Conservation (phyloP, 2,113 vertebrate species). For the Etheostoma cragini region DNA sequence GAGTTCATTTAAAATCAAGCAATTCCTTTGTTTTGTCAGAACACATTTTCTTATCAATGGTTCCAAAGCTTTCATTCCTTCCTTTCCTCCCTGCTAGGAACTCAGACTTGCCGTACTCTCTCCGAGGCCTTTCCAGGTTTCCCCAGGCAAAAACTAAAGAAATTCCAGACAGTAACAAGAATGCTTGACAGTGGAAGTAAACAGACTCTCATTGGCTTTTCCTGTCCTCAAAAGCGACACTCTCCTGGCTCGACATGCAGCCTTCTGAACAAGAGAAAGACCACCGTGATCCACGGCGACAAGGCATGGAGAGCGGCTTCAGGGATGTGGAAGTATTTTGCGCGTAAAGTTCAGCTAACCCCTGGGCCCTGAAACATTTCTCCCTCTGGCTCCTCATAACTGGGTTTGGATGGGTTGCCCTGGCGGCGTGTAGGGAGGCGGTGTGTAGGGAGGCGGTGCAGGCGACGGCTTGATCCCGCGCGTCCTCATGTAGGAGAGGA, state of each 20-base stretch:
- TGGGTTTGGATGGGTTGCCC: slow-evolving; percentile 91
- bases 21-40: slow-evolving; percentile 66
- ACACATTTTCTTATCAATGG: slow-evolving; percentile 63
- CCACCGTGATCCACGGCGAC: slow-evolving; percentile 39
- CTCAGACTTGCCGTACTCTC: not conserved
- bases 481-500: slow-evolving; percentile 97
- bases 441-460: slow-evolving; percentile 94
- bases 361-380: slow-evolving; percentile 19
- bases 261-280: slow-evolving; percentile 65
- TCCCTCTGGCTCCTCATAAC: slow-evolving; percentile 84
- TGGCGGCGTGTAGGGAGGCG: slow-evolving; percentile 94
- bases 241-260: slow-evolving; percentile 51
- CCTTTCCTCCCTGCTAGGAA: not conserved
- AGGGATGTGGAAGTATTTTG: slow-evolving; percentile 68
- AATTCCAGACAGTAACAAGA: slow-evolving; percentile 82
- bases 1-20: slow-evolving; percentile 59
- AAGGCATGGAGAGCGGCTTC: slow-evolving; percentile 66
- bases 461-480: slow-evolving; percentile 96
- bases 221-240: slow-evolving; percentile 51
- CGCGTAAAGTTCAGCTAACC: slow-evolving; percentile 41
- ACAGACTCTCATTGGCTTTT: slow-evolving; percentile 80
- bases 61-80: slow-evolving; percentile 19
- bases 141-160: slow-evolving; percentile 11
- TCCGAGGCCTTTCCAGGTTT: slow-evolving; percentile 20
- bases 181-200: slow-evolving; percentile 86